Percentiles rank a stretch among this genome's conserved stretches.
These are phyloP conservation scores for Coreoperca whiteheadi DNA, from an alignment of 2,113 vertebrate genomes.

Conservation along the genomic window DNA sequence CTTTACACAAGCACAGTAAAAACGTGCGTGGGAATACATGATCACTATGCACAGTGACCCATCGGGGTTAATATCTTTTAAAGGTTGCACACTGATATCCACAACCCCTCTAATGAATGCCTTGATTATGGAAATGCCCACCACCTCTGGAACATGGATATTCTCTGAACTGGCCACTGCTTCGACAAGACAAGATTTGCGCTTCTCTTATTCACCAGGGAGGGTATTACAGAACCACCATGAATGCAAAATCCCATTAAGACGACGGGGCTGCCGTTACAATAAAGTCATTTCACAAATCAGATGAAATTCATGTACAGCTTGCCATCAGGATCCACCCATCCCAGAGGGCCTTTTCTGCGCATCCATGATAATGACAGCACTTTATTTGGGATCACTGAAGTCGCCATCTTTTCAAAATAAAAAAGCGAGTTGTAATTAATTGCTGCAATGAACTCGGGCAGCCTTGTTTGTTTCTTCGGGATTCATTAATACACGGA, in stretches of 20 bases:
- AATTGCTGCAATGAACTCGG: slow-evolving; percentile 39
- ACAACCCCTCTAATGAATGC: slow-evolving; percentile 12
- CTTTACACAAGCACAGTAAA: not conserved
- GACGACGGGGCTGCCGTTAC: slow-evolving; percentile 30
- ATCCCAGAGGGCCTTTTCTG: slow-evolving; percentile 36
- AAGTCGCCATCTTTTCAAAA: slow-evolving; percentile 28
- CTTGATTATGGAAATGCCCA: slow-evolving; percentile 27
- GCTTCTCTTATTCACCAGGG: slow-evolving; percentile 49
- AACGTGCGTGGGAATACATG: not conserved
- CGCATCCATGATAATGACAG: slow-evolving; percentile 24
- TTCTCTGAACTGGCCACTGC: not conserved
- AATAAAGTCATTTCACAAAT: slow-evolving; percentile 55
- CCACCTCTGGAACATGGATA: slow-evolving; percentile 10
- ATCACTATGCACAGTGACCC: slow-evolving; percentile 19
- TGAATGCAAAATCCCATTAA: slow-evolving; percentile 54
- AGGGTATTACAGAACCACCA: slow-evolving; percentile 52
- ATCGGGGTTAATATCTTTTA: slow-evolving; percentile 12
- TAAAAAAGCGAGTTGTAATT: slow-evolving; percentile 37
- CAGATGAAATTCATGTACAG: slow-evolving; percentile 37
- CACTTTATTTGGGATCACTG: slow-evolving; percentile 30
- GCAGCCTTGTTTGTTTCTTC: slow-evolving; percentile 47
- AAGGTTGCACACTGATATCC: slow-evolving; percentile 14
- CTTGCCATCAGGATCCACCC: slow-evolving; percentile 20
- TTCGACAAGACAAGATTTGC: slow-evolving; percentile 21
- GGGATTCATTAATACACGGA: slow-evolving; percentile 47